phyloP scores from a whole-genome alignment of 53 echinoderm and acorn worm species.

The Stichopus horrens region DNA sequence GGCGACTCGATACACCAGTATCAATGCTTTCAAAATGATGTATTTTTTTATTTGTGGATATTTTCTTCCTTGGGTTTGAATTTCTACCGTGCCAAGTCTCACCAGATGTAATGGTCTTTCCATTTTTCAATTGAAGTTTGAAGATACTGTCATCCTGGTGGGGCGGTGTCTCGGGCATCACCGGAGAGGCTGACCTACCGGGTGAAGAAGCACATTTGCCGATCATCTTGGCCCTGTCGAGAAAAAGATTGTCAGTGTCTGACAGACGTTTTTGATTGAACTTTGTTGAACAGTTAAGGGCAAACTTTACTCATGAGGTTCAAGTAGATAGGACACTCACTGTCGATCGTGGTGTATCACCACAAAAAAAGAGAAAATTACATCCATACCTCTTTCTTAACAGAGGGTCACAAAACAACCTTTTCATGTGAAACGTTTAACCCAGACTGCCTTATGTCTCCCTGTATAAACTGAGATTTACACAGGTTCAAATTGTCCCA shows the following conservation, averaged over 20 bases:
- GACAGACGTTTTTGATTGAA: too few species aligned
- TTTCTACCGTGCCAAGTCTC: neutral
- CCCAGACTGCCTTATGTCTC: too few species aligned
- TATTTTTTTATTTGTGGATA: too few species aligned
- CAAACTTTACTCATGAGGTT: neutral
- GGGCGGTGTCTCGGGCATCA: constrained; percentile 45
- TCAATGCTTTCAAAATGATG: too few species aligned
- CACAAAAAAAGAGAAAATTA: neutral
- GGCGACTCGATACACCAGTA: too few species aligned
- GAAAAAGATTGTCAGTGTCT: neutral
- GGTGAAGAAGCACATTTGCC: constrained; percentile 24
- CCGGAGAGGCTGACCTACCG: constrained; percentile 13
- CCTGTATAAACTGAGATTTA: too few species aligned
- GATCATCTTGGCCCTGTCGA: constrained; percentile 64
- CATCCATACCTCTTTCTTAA: neutral
- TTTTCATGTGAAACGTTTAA: too few species aligned
- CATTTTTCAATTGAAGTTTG: constrained; percentile 30
- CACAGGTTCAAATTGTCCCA: too few species aligned
- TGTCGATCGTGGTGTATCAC: neutral
- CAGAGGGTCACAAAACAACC: neutral
- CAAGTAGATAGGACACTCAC: neutral
- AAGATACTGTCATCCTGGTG: constrained; percentile 41
- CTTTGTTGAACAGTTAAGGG: neutral
- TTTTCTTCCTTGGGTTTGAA: too few species aligned
- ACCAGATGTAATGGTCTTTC: constrained; percentile 11